These are phyloP conservation scores for Bovichtus variegatus DNA, from an alignment of 2,797 vertebrate genomes.

Conservation along the genomic window DNA sequence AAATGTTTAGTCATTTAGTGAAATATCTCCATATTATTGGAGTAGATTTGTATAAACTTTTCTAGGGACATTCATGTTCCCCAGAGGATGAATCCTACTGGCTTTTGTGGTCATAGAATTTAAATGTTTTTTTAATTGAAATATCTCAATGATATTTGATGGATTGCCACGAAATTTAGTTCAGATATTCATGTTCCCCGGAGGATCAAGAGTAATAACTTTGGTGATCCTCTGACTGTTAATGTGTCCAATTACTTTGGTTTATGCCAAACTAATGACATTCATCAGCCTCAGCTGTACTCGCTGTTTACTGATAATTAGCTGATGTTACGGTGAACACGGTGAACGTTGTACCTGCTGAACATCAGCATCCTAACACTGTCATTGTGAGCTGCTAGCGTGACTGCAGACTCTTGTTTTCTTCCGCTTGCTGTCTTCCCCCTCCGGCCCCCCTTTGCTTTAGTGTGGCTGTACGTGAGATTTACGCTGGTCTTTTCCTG, in stretches of 20 bases:
- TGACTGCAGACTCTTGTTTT: slow-evolving; percentile 25
- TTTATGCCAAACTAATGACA: too few species aligned
- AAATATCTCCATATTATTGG: background rate
- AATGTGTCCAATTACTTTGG: background rate
- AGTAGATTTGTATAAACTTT: background rate
- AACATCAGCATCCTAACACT: background rate
- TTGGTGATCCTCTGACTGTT: background rate
- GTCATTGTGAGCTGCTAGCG: background rate
- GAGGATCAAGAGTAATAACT: too few species aligned
- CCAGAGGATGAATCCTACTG: too few species aligned
- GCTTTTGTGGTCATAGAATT: too few species aligned
- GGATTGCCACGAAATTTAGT: background rate
- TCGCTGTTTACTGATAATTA: too few species aligned
- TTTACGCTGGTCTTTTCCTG: slow-evolving; percentile 69
- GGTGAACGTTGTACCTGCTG: too few species aligned
- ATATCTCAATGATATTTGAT: background rate
- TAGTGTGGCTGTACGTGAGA: slow-evolving; percentile 53
- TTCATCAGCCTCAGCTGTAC: background rate
- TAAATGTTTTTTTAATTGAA: too few species aligned
- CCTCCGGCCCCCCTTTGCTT: slow-evolving; percentile 4
- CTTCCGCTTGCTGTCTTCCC: background rate
- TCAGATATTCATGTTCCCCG: background rate
- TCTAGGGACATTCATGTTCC: too few species aligned
- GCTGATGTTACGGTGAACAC: too few species aligned
- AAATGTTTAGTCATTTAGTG: background rate